These are phyloP conservation scores for Pyrgus malvae DNA, from an alignment of 2,888 invertebrate species.

Conservation along the genomic window DNA sequence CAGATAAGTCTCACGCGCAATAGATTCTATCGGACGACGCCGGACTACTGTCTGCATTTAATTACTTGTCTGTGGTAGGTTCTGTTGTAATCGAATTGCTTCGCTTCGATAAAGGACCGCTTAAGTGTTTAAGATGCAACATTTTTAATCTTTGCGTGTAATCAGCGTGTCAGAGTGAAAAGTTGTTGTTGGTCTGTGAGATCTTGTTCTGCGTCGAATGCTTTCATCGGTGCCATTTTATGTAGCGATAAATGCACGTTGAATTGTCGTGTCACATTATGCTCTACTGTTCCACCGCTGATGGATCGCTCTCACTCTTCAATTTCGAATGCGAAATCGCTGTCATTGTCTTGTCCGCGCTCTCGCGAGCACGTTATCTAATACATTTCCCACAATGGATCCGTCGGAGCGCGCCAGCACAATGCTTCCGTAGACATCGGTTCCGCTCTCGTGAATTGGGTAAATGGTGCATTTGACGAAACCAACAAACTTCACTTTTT, in stretches of 20 bases:
- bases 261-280: constrained; percentile 25
- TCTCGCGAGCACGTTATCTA: constrained; percentile 72
- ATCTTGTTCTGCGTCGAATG: background rate
- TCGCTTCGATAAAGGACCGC: constrained; percentile 1
- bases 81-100: constrained; percentile 16
- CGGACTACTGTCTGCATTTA: constrained; percentile 37
- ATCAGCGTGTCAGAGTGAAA: constrained; percentile 1
- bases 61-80: constrained; percentile 20
- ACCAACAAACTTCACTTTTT: constrained; percentile 68
- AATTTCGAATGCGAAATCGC: constrained; percentile 56
- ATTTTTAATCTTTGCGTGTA: background rate
- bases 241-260: background rate
- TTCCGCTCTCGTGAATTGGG: constrained; percentile 79
- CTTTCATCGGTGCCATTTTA: background rate
- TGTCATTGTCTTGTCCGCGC: constrained; percentile 64
- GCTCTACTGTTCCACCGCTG: constrained; percentile 33
- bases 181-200: background rate
- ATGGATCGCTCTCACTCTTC: constrained; percentile 62
- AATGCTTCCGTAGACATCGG: constrained; percentile 69
- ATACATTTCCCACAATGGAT: constrained; percentile 66
- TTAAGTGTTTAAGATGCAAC: constrained; percentile 8
- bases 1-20: constrained; percentile 65
- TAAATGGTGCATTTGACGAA: constrained; percentile 78
- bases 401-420: constrained; percentile 55
- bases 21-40: constrained; percentile 60